These are phyloP conservation scores for Spodoptera littoralis DNA, from an alignment of 2,888 invertebrate genomes.

Conservation along the genomic window DNA sequence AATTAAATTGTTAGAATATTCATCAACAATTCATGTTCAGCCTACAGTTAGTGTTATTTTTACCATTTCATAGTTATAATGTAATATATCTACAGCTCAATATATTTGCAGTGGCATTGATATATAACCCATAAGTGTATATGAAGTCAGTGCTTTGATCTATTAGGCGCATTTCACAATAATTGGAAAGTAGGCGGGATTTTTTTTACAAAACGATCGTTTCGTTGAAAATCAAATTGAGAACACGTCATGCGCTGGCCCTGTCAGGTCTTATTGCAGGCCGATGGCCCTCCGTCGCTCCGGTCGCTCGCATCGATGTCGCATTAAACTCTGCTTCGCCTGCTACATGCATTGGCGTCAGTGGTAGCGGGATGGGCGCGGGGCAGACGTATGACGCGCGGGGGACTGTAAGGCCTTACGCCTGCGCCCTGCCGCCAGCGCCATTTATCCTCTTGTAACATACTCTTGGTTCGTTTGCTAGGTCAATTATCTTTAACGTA, in stretches of 20 bases:
- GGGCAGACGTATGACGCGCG: constrained; percentile 74
- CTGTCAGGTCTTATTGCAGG: constrained; percentile 70
- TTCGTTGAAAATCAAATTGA: constrained; percentile 71
- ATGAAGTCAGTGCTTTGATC: constrained; percentile 14
- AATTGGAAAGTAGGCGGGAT: constrained; percentile 14
- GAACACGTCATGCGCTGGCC: constrained; percentile 64
- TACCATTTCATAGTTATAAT: no score
- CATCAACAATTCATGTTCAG: no score
- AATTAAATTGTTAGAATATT: no score
- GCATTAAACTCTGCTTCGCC: constrained; percentile 70
- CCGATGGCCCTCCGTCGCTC: constrained; percentile 61
- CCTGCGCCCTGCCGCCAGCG: constrained; percentile 74
- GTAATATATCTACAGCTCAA: no score
- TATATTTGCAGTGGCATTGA: neutral
- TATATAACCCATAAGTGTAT: constrained; percentile 7
- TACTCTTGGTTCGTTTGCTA: constrained; percentile 79
- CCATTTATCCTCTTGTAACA: constrained; percentile 79
- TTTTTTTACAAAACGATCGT: constrained; percentile 2
- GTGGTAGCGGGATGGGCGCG: constrained; percentile 65
- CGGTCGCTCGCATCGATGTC: constrained; percentile 68
- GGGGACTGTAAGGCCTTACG: constrained; percentile 73
- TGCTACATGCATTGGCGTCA: constrained; percentile 67
- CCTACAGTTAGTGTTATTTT: no score
- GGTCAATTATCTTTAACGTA: constrained; percentile 80
- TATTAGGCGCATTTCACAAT: constrained; percentile 3